A percentile compares a stretch with the other conserved stretches of the same genome.
Evolutionary conservation across 2,113 vertebrate genomes (phyloP).

Genomic region (Pollachius pollachius): DNA sequence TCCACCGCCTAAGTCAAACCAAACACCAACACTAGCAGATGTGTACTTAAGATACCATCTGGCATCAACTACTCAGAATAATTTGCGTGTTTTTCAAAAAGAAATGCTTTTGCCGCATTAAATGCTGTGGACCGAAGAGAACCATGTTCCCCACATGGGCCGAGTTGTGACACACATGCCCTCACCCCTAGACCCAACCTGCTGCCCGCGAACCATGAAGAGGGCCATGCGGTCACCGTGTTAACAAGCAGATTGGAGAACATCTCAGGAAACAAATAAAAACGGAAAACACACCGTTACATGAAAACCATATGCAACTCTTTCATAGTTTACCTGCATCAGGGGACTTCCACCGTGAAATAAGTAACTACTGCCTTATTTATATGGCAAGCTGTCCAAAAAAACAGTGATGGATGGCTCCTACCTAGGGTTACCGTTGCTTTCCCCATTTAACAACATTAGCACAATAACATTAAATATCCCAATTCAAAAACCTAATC

Average conservation of each 20-base stretch:
- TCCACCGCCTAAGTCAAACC: conserved; percentile 22
- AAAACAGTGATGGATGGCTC: too few relatives aligned
- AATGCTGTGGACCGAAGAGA: not conserved
- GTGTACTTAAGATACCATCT: conserved; percentile 51
- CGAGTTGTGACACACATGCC: not conserved
- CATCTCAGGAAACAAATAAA: conserved; percentile 31
- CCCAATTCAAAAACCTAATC: too few relatives aligned
- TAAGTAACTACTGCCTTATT: too few relatives aligned
- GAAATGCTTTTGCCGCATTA: not conserved
- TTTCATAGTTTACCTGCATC: conserved; percentile 52
- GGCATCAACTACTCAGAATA: conserved; percentile 51
- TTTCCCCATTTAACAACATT: too few relatives aligned
- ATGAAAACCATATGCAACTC: conserved; percentile 32
- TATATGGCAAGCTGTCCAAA: too few relatives aligned
- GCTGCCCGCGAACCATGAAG: not conserved
- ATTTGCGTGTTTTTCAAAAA: conserved; percentile 34
- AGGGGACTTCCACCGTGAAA: conserved; percentile 27
- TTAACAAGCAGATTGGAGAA: conserved; percentile 40
- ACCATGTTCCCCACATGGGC: too few relatives aligned
- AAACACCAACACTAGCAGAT: conserved; percentile 29
- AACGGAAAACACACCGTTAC: conserved; percentile 30
- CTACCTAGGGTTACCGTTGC: too few relatives aligned
- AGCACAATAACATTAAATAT: too few relatives aligned
- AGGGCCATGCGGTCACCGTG: not conserved
- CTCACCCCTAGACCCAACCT: conserved; percentile 3